These are phyloP conservation scores for Chrysocyon brachyurus DNA, from an alignment of 2,797 vertebrate genomes.

Conservation along the genomic window DNA sequence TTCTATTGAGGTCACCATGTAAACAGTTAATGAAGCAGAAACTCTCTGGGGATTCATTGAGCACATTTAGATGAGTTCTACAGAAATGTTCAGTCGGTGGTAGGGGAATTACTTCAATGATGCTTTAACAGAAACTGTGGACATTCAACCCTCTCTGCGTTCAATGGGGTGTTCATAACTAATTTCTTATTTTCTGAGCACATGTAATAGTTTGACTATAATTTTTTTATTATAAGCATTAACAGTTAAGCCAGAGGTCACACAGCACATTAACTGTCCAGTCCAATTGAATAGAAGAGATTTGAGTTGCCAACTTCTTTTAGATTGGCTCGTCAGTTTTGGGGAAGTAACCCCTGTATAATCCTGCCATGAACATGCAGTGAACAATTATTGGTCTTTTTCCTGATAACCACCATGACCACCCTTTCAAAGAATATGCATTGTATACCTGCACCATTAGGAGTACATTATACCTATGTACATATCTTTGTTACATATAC, in stretches of 20 bases:
- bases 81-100: slow-evolving; percentile 76
- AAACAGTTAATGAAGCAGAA: slow-evolving; percentile 89
- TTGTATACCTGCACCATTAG: neutral
- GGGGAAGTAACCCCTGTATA: neutral
- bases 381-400: neutral
- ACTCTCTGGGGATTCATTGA: slow-evolving; percentile 82
- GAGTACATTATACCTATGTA: neutral
- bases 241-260: slow-evolving; percentile 78
- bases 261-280: slow-evolving; percentile 41
- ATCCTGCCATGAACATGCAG: neutral
- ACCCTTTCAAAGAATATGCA: neutral
- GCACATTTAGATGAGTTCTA: slow-evolving; percentile 82
- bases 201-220: slow-evolving; percentile 72
- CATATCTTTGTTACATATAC: neutral
- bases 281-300: slow-evolving; percentile 40
- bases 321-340: neutral
- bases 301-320: neutral
- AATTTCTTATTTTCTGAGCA: slow-evolving; percentile 85
- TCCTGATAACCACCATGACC: neutral
- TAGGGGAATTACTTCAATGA: slow-evolving; percentile 80
- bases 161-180: slow-evolving; percentile 86
- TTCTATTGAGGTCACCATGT: slow-evolving; percentile 84
- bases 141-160: slow-evolving; percentile 51
- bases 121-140: slow-evolving; percentile 80
- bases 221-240: slow-evolving; percentile 81